A percentile compares a stretch with the other conserved stretches of the same genome.
Evolutionary conservation across 2,797 vertebrate genomes (phyloP).

Genomic region (Knipowitschia caucasica): DNA sequence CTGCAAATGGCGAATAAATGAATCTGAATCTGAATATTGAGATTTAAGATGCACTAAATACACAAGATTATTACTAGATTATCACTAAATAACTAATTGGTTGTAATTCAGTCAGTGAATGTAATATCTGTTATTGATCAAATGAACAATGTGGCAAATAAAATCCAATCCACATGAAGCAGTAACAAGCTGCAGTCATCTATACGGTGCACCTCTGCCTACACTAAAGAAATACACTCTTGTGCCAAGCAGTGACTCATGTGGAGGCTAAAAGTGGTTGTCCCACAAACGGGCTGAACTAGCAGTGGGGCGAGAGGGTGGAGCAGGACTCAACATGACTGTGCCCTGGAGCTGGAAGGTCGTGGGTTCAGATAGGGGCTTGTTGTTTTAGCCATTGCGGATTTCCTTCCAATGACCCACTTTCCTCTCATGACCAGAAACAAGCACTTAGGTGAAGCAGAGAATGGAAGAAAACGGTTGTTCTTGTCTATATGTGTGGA

Average conservation of each 20-base stretch:
- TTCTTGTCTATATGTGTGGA: constrained; percentile 10
- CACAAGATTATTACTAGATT: no score
- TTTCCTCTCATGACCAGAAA: constrained; percentile 6
- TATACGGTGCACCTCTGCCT: neutral
- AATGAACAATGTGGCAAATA: no score
- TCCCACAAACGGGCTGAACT: constrained; percentile 1
- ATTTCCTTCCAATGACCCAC: constrained; percentile 5
- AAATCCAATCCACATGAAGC: no score
- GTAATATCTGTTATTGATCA: no score
- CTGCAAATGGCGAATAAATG: no score
- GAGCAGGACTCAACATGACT: constrained; percentile 1
- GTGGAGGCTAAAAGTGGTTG: neutral
- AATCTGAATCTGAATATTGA: no score
- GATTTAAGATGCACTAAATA: no score
- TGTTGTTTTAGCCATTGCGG: constrained; percentile 5
- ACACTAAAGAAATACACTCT: neutral
- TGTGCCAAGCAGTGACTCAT: constrained; percentile 7
- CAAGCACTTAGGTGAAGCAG: constrained; percentile 7
- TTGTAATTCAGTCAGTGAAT: no score
- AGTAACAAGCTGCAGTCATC: neutral
- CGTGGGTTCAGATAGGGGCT: constrained; percentile 7
- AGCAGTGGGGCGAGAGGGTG: neutral
- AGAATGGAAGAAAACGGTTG: neutral
- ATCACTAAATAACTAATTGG: no score
- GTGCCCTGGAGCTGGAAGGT: neutral